Base-by-base conservation (phyloP, 2,888 invertebrate genomes). In the Salticus scenicus region DNA sequence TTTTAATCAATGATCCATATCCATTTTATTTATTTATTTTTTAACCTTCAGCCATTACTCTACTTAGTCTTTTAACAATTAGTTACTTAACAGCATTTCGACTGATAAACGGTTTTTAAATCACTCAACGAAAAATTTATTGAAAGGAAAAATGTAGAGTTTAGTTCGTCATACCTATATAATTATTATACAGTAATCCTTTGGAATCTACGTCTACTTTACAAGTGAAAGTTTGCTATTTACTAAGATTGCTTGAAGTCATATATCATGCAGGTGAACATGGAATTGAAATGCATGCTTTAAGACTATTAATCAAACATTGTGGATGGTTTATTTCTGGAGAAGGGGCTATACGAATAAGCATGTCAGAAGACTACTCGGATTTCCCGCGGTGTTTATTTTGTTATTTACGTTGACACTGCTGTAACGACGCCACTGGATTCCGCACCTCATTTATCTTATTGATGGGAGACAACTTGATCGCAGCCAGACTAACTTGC, bases 401-500 rank as follows among this genome's bases (percentile, higher is more conserved):
- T 37, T 33, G 64, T 67, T 82, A 76, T 83, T 83, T 83, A 83
- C 76, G 83, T 83, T 83, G 76, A 83, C 75, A 76, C 75, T 63
- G 71, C 30, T 47, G 80, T 42, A 76, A 71, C 72, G 67, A 82
- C 71, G 75, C 74, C 64, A 57, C 77, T 71, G 24, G 37, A 67
- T 72, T 83, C 76, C 66, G 66, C 77, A 66, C 72, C 83, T 77
- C 77, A 83, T 83, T 77, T 71, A 67, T 77, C 77, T 77, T 77
- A 83, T 77, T 77, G 77, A 83, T 76, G 67, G 75, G 77, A 12
- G 75, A 76, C 70, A 82, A 82, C 71, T 64, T 75, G 82, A 82
- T 76, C 75, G 41, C 69, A 14, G 42, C 17, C 63, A 24, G 28
- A 24, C 28, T 63, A 63, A 63, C 27, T 24, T 27, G 1, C 27